phyloP scores from a whole-genome alignment of 2,113 vertebrate genomes.

The Nematolebias whitei region DNA sequence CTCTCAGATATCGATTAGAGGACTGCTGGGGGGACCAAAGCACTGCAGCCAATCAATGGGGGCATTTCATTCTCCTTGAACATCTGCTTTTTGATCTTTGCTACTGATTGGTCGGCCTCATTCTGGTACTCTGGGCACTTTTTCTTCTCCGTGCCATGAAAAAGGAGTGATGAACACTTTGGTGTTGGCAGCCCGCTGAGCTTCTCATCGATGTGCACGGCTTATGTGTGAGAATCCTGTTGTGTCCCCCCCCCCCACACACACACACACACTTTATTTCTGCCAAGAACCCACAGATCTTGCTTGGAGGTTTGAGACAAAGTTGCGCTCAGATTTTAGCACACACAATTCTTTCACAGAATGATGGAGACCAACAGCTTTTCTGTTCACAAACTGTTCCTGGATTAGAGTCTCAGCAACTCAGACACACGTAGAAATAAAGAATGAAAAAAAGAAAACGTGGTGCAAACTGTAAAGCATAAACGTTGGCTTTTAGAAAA shows the following conservation, averaged over 20 bases:
- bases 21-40: conserved; percentile 37
- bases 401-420: conserved; percentile 41
- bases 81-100: conserved; percentile 57
- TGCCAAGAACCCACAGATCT: conserved; percentile 68
- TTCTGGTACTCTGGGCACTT: conserved; percentile 9
- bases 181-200: conserved; percentile 61
- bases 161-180: conserved; percentile 61
- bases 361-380: conserved; percentile 26
- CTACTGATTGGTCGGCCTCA: conserved; percentile 48
- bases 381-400: conserved; percentile 37
- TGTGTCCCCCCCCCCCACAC: conserved; percentile 58
- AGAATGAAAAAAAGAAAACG: background rate
- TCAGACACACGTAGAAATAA: conserved; percentile 19
- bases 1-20: conserved; percentile 66
- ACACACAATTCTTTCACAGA: conserved; percentile 57
- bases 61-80: conserved; percentile 76
- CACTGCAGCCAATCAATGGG: conserved; percentile 69
- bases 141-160: conserved; percentile 32
- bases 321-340: conserved; percentile 62
- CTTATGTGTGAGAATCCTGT: conserved; percentile 72
- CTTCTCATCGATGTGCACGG: conserved; percentile 56
- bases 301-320: conserved; percentile 55
- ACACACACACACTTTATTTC: no score
- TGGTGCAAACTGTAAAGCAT: conserved; percentile 5
- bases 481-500: background rate